Conservation (phyloP, 1,140 invertebrate species). For the Heliothis subflexa region DNA sequence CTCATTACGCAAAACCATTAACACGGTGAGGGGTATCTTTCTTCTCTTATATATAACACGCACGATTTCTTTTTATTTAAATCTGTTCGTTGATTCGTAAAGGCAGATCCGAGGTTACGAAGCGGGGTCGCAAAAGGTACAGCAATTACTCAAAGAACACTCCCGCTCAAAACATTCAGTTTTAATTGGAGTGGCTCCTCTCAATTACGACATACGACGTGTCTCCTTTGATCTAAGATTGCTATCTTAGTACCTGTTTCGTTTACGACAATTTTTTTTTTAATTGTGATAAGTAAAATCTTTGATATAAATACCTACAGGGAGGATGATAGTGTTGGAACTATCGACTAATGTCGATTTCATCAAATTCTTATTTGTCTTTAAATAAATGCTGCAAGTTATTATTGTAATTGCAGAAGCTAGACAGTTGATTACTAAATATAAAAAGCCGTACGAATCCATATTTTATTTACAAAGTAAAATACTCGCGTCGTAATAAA, state of each 20-base stretch:
- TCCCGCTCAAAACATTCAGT: slow-evolving; percentile 71
- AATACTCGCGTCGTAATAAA: slow-evolving; percentile 21
- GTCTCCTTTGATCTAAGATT: slow-evolving; percentile 78
- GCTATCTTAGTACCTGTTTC: slow-evolving; percentile 67
- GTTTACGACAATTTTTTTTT: not conserved
- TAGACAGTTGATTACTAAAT: no score
- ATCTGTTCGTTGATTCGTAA: slow-evolving; percentile 57
- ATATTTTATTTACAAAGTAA: not conserved
- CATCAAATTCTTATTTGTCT: no score
- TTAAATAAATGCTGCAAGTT: no score
- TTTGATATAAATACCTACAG: no score
- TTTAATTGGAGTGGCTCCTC: slow-evolving; percentile 80
- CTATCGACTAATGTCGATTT: no score
- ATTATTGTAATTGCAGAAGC: no score
- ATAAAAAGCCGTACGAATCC: no score
- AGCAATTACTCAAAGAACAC: slow-evolving; percentile 76
- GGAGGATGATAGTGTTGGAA: no score
- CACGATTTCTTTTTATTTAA: slow-evolving; percentile 44
- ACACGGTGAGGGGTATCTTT: slow-evolving; percentile 37
- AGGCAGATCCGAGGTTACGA: slow-evolving; percentile 10
- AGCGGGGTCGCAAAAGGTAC: slow-evolving; percentile 60
- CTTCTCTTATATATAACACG: slow-evolving; percentile 47
- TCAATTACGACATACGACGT: slow-evolving; percentile 79
- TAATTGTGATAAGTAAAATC: no score
- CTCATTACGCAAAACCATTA: slow-evolving; percentile 39